Percentiles rank a stretch among this genome's conserved stretches.
Conservation (phyloP, 2,888 invertebrate species). For the Folsomia manolachei region DNA sequence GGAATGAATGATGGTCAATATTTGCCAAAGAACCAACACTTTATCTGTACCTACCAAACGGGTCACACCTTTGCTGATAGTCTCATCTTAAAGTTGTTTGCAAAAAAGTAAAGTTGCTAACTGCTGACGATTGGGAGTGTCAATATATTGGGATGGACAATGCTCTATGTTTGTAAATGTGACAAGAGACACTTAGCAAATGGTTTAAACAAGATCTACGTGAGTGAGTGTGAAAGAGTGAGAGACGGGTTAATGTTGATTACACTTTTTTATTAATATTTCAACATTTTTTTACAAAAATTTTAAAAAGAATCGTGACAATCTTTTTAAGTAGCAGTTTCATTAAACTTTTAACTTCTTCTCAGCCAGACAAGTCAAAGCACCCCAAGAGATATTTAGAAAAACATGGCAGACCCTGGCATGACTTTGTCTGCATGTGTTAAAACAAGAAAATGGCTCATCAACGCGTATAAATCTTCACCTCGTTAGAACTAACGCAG, state of each 20-base stretch:
- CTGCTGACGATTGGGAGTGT: constrained; percentile 2
- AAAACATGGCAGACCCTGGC: background rate
- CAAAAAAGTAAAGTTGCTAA: constrained; percentile 5
- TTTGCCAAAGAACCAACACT: background rate
- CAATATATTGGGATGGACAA: background rate
- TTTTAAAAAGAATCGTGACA: background rate
- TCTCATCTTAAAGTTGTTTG: background rate
- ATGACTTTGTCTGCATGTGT: background rate
- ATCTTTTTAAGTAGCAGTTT: background rate
- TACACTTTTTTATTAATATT: too few species aligned
- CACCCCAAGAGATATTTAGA: too few species aligned
- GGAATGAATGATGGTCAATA: constrained; percentile 1
- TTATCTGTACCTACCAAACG: too few species aligned
- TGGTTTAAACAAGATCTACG: too few species aligned
- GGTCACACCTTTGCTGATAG: background rate
- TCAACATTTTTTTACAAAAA: too few species aligned
- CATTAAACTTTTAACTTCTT: too few species aligned
- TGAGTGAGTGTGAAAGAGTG: too few species aligned
- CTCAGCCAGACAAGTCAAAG: too few species aligned
- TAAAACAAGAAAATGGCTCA: constrained; percentile 25
- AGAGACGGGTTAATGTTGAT: too few species aligned
- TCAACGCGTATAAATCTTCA: constrained; percentile 49
- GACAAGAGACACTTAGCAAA: background rate
- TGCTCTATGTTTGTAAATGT: background rate
- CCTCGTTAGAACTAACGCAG: constrained; percentile 46